Base-by-base conservation (phyloP, 1,140 invertebrate species). In the Scaptomyza graminum region DNA sequence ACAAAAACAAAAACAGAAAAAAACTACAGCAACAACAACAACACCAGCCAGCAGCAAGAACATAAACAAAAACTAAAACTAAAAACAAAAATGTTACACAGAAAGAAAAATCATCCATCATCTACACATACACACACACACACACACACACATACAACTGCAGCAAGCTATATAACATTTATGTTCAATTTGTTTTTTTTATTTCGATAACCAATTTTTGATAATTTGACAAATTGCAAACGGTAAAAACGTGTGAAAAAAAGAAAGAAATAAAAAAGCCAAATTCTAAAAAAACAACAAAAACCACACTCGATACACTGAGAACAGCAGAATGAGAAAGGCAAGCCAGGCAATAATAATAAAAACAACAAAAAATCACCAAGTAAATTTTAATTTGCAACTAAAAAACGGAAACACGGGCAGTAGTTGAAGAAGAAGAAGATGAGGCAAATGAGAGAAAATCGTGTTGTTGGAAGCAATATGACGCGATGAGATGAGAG, bases 141-240 rank as follows among this genome's bases (percentile, higher is more conserved):
- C 16, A 57, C 46, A 50, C 3, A 51, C 54, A 64, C 22, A 18
- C 18, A 71, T 0, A 61, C 64, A 60, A 25, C 37, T 43, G 37
- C 46, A 77, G 39, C 55, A 57, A 55, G 52, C 52, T n/a, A 4
- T 31, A 43, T 25, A 54, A 34, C 9, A 39, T 37, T 13, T 41
- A 43, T 65, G 70, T 73, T 73, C 63, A 73, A 56, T 62, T 70
- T 70, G 64, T 69, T 61, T 61, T 68, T 69, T 61, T 68, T 68
- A 55, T 56, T 49, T 62, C 31, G 52, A 47, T 54, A 52, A 43
- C 31, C 9, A 46, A 12, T 13, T 71, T 67, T 69, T 54, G 51
- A 60, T 41, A 25, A 25, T 43, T 51, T 62, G 57, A 54, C 12
- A 65, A 65, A 54, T 57, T 56, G 28, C 52, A 37, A 57, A 13